These are phyloP conservation scores for Ceyx cyanopectus DNA, from an alignment of 2,113 vertebrate species.

Conservation along the genomic window DNA sequence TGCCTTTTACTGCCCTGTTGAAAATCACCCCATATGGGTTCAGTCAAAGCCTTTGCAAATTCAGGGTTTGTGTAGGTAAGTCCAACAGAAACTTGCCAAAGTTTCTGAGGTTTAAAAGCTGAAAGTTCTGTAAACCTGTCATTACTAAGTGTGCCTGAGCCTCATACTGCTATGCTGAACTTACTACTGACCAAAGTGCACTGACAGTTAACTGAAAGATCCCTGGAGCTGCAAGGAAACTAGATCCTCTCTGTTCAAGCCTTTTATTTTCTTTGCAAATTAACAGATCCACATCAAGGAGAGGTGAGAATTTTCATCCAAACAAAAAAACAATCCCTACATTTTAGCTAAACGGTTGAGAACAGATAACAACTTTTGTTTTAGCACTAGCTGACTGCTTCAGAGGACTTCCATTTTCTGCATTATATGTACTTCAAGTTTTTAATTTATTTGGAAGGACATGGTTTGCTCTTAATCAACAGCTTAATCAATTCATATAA, in stretches of 20 bases:
- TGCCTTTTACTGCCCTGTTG: neutral
- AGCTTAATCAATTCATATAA: neutral
- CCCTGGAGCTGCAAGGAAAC: neutral
- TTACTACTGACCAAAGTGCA: neutral
- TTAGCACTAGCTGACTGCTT: neutral
- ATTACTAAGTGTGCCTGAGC: neutral
- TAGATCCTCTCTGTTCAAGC: neutral
- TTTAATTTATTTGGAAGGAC: neutral
- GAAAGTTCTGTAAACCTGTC: neutral
- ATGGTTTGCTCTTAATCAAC: neutral
- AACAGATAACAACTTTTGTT: neutral
- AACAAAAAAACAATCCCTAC: neutral
- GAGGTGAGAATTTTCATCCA: neutral
- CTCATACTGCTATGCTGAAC: accelerated
- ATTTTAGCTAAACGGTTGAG: neutral
- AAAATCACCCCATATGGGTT: neutral
- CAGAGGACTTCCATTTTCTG: neutral
- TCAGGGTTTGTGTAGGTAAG: neutral
- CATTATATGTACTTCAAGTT: neutral
- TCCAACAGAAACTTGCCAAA: neutral
- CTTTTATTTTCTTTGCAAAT: neutral
- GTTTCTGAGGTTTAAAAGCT: neutral
- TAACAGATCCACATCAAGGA: neutral
- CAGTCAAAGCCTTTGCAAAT: neutral
- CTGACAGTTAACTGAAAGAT: neutral